These are phyloP conservation scores for Pseudolaguvia tuberculata DNA, from an alignment of 2,113 vertebrate species.

Conservation along the genomic window DNA sequence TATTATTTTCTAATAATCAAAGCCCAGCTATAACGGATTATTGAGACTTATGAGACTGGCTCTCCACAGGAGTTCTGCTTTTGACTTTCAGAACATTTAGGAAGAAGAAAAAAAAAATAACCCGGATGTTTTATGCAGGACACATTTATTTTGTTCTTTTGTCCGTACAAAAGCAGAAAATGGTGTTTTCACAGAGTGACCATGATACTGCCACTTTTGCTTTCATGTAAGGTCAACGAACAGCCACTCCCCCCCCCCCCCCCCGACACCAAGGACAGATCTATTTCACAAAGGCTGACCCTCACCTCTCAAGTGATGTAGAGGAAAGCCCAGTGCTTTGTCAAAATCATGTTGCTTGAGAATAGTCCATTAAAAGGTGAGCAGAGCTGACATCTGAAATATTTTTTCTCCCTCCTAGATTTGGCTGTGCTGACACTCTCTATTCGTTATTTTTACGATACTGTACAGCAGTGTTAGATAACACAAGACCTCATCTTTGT, in stretches of 20 bases:
- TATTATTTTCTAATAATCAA: background rate
- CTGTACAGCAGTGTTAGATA: conserved; percentile 69
- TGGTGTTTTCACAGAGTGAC: conserved; percentile 28
- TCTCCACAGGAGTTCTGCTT: conserved; percentile 15
- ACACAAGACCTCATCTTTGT: conserved; percentile 68
- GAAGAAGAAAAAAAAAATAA: background rate
- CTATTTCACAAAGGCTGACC: conserved; percentile 57
- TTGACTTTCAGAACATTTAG: conserved; percentile 20
- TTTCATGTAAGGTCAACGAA: conserved; percentile 48
- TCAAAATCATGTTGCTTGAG: conserved; percentile 67
- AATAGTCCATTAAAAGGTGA: conserved; percentile 74
- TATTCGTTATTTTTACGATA: conserved; percentile 75
- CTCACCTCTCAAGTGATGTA: conserved; percentile 53
- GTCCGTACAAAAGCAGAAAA: conserved; percentile 42
- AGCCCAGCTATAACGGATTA: background rate
- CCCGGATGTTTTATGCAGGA: conserved; percentile 11
- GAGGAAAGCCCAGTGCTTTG: conserved; percentile 60
- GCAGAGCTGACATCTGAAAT: conserved; percentile 66
- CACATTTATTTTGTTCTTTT: conserved; percentile 48
- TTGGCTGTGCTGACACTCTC: conserved; percentile 64
- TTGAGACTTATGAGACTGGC: background rate
- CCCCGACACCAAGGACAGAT: conserved; percentile 65
- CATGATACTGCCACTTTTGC: conserved; percentile 33
- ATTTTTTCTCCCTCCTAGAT: conserved; percentile 64
- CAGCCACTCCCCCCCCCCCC: conserved; percentile 13